Evolutionary conservation across 1,140 invertebrate genomes (phyloP), one percentile per base, ranked within the genome.

Genomic region (Vanessa atalanta): DNA sequence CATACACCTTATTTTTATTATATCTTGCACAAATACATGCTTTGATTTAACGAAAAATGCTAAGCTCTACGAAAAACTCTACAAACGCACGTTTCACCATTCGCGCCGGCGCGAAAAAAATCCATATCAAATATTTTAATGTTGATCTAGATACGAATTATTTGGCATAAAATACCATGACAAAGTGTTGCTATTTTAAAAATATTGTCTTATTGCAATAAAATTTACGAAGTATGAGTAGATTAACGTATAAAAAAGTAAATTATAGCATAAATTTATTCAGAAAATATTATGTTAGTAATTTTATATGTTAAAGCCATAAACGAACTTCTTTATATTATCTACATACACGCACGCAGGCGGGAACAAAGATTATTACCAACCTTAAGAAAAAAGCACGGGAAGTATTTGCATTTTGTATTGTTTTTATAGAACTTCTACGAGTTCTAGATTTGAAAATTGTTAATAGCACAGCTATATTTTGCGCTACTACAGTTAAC

Each of bases 61-160:
- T 61, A 31, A 61, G 31, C 57, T 61, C 53, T 57, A 69, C 51
- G 23, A 16, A 43, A 53, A 67, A 69, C 37, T 69, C 16, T 60
- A 55, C 66, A 68, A 70, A 67, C 15, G 55, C 61, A 72, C 72
- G 72, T 48, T 67, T 74, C 20, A 61, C 47, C 72, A 68, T 80
- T 81, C 82, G 82, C 82, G 82, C 82, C 82, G 82, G 82, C 82
- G 82, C 82, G 82, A 83, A 83, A 81, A 78, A 81, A 83, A 83
- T 83, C 82, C 68, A 81, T 83, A 83, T 55, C 67, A 61, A 60
- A 61, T 73, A 77, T 81, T 78, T 81, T 78, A 74, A 64, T 72
- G 67, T 73, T 73, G 73, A 70, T 73, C 57, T 81, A 51, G 72
- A 77, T 47, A 64, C 50, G 53, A 70, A 57, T 47, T 48, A 66